Evolutionary conservation across 2,113 vertebrate species (phyloP), one percentile per base, ranked within the genome.

Genomic region (Oophaga pumilio): DNA sequence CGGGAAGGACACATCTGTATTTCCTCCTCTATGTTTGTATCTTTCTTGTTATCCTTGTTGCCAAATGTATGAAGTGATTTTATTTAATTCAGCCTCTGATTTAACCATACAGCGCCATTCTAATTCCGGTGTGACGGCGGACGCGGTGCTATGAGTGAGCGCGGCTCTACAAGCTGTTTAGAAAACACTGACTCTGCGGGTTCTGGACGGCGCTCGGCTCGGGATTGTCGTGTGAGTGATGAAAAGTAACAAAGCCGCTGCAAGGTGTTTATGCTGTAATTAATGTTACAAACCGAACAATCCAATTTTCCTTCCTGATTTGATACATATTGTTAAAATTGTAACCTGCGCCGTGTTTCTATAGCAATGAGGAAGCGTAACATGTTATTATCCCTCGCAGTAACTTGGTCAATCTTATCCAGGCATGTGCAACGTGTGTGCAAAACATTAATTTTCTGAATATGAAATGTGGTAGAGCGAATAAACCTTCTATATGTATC

Each of bases 291-390:
- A 76, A 76, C 49, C 76, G 15, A 26, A 79, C 76, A 79, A 62
- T 43, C 59, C 79, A 82, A 82, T 64, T 82, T 62, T n/a, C 43
- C 59, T 43, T 82, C 79, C 59, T 82, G 59, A 82, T 82, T 82
- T 20, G 26, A 64, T 66, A 43, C 79, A 64, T 60, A 22, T 49
- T 62, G 28, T 82, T 64, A 82, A 22, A 66, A 64, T 64, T 66
- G 60, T 20, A 6, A 85, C 9, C 26, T 0, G 14, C 2, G 7
- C 5, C 53, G 11, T 13, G n/a, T 84, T 85, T 60, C 50, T 12
- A 52, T 14, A 79, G 79, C 79, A n/a, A 81, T 82, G 57, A 64
- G 1, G 12, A n/a, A 3, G 8, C 50, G 15, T 20, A 82, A 82
- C 18, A 10, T 81, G 57, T 20, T 60, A 82, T 66, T 82, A 82